Base-by-base conservation (phyloP, 2,888 invertebrate genomes). In the Athalia rosae region DNA sequence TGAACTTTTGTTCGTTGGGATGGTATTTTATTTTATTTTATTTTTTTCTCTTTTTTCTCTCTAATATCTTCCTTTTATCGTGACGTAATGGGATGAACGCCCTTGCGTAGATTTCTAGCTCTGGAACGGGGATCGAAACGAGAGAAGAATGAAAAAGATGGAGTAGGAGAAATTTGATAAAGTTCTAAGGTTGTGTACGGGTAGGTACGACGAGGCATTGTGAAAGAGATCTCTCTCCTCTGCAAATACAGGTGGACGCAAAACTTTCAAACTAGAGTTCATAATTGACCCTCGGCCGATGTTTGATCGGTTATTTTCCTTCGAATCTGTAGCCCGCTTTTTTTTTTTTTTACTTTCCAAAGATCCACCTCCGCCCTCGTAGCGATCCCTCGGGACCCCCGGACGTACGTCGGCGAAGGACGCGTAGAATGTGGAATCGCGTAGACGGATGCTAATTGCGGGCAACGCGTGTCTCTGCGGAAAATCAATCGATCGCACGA, bases 261-360 rank as follows among this genome's bases (percentile, higher is more conserved):
- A 50, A 71, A 71, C 71, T 71, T 71, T 71, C 9, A 0, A 71
- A 58, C 56, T 71, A 11, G 47, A 67, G 50, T 41, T 53, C 67
- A 67, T 67, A 67, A 67, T 67, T 53, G 67, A 48, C 48, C 53
- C 41, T 28, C 13, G 58, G 56, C 15, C 45, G 71, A 71, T 71
- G 71, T 71, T 56, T 71, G 69, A 71, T 45, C 71, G 56, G 13
- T 45, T 8, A 71, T 45, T 71, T 71, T 50, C n/a, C 64, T n/a
- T n/a, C 47, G 6, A 4, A 6, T 11, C 41, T 47, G 13, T 45
- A 6, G n/a, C 64, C 13, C 28, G 28, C 5, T 8, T 6, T 41
- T 9, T 41, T 13, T 58, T 58, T n/a, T 15, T 58, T 53, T 67
- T 53, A 67, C 67, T 67, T 53, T n/a, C 11, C 6, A 15, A 28